These are phyloP conservation scores for Genyomyrus donnyi DNA, from an alignment of 2,113 vertebrate genomes.

Conservation along the genomic window DNA sequence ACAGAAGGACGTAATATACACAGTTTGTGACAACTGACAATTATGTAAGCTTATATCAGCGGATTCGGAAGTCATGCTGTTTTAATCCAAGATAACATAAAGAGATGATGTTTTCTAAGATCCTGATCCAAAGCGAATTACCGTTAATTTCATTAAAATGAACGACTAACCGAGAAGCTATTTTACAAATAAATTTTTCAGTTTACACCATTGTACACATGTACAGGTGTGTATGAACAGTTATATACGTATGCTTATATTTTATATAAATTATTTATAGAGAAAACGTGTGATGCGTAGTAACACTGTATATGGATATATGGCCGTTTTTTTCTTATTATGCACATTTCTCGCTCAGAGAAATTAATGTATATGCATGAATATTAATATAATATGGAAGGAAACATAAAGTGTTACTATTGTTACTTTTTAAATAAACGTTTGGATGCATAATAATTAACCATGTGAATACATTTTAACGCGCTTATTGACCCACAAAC, in stretches of 20 bases:
- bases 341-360: neutral
- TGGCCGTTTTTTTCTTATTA: neutral
- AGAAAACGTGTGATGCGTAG: conserved; percentile 11
- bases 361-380: conserved; percentile 1
- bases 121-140: neutral
- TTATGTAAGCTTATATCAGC: neutral
- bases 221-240: conserved; percentile 2
- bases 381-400: neutral
- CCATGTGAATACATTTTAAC: neutral
- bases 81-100: neutral
- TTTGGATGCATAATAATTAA: neutral
- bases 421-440: neutral
- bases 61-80: neutral
- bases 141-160: neutral
- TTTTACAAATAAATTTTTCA: conserved; percentile 1
- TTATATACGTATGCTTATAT: conserved; percentile 11
- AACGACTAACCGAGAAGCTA: neutral
- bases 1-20: neutral
- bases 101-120: neutral
- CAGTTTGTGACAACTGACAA: neutral
- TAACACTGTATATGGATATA: neutral
- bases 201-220: neutral
- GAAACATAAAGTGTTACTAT: neutral
- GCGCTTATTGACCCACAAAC: neutral
- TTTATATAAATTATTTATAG: conserved; percentile 8